phyloP scores from a whole-genome alignment of 2,797 vertebrate species.

The Loriculus beryllinus region DNA sequence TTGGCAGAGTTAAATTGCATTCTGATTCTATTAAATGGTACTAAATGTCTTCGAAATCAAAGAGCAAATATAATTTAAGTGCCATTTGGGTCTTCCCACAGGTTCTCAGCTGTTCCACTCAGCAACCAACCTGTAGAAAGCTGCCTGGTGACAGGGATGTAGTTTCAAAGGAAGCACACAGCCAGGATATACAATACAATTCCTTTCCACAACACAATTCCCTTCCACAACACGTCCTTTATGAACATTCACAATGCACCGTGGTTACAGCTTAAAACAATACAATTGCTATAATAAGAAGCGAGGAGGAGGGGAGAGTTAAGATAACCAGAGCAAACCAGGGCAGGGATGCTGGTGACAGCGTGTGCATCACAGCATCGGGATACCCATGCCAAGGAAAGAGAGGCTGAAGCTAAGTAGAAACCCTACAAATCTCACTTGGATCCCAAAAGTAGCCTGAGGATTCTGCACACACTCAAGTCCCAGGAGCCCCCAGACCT shows the following conservation, averaged over 20 bases:
- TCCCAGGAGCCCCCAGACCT: fast-evolving
- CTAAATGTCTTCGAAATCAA: constrained; percentile 74
- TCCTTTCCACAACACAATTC: constrained; percentile 61
- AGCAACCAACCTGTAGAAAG: constrained; percentile 66
- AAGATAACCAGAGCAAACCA: not conserved
- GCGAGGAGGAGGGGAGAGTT: not conserved
- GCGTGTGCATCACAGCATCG: fast-evolving
- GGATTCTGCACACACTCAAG: not conserved
- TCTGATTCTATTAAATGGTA: constrained; percentile 70
- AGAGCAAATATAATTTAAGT: constrained; percentile 80
- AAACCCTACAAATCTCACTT: not conserved
- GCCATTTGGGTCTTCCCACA: constrained; percentile 77
- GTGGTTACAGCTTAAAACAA: constrained; percentile 37
- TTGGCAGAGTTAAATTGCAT: constrained; percentile 63
- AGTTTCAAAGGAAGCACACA: constrained; percentile 69
- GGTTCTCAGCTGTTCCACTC: constrained; percentile 70
- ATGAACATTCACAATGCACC: constrained; percentile 63
- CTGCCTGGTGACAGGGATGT: constrained; percentile 71
- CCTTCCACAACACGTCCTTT: constrained; percentile 66
- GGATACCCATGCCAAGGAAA: not conserved
- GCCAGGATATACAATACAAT: constrained; percentile 40
- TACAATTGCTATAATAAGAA: not conserved
- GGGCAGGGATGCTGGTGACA: not conserved
- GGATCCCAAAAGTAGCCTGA: not conserved
- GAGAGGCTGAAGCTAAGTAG: not conserved